phyloP scores from a whole-genome alignment of 2,888 invertebrate species.

The Sesamia inferens region DNA sequence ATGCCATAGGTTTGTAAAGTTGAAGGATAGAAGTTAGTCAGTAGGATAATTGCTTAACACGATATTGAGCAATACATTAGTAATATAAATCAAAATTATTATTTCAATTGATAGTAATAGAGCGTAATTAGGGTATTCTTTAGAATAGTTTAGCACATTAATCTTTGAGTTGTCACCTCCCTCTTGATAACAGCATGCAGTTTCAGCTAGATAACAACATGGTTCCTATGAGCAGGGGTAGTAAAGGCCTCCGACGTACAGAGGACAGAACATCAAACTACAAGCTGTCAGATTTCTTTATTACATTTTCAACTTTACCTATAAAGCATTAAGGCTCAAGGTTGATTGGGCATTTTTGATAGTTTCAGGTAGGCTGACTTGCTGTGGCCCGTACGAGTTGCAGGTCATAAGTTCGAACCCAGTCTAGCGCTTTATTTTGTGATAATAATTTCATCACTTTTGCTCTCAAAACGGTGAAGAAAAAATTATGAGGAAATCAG shows the following conservation, averaged over 20 bases:
- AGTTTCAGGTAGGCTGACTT: too few relatives aligned
- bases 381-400: not conserved
- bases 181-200: not conserved
- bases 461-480: not conserved
- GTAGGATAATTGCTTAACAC: too few relatives aligned
- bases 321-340: too few relatives aligned
- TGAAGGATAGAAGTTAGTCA: not conserved
- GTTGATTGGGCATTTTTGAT: too few relatives aligned
- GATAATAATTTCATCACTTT: not conserved
- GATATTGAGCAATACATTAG: too few relatives aligned
- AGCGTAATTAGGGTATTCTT: too few relatives aligned
- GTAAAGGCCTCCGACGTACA: too few relatives aligned
- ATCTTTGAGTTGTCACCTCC: not conserved
- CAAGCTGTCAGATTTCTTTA: too few relatives aligned
- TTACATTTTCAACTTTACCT: too few relatives aligned
- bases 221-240: not conserved
- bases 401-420: not conserved
- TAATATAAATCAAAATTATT: too few relatives aligned
- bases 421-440: not conserved
- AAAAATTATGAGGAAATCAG: not conserved
- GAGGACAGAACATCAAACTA: too few relatives aligned
- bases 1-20: not conserved
- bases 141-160: not conserved
- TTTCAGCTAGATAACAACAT: not conserved
- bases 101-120: too few relatives aligned